These are phyloP conservation scores for Apoderus coryli DNA, from an alignment of 2,888 invertebrate species.

Conservation along the genomic window DNA sequence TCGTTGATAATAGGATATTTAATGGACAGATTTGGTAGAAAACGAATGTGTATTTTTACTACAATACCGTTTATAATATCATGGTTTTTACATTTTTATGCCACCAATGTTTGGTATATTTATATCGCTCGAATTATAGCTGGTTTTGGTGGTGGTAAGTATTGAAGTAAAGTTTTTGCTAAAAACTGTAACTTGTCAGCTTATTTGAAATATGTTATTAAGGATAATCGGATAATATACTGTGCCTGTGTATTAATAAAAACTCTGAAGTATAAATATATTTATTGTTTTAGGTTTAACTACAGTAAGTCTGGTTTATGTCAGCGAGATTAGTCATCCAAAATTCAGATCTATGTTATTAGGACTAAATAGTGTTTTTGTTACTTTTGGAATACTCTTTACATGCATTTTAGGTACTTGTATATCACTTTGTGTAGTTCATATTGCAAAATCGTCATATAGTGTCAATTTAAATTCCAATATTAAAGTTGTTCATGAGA, in stretches of 20 bases:
- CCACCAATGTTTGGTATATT: constrained; percentile 32
- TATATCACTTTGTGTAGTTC: too few relatives aligned
- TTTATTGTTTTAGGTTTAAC: constrained; percentile 35
- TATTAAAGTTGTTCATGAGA: too few relatives aligned
- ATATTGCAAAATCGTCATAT: too few relatives aligned
- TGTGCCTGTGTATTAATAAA: too few relatives aligned
- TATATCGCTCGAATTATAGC: constrained; percentile 37
- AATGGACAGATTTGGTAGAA: constrained; percentile 42
- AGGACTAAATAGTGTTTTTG: constrained; percentile 41
- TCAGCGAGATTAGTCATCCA: constrained; percentile 42
- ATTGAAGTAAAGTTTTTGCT: too few relatives aligned
- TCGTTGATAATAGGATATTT: constrained; percentile 38
- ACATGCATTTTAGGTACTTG: constrained; percentile 35
- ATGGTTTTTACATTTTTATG: constrained; percentile 35
- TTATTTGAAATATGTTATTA: too few relatives aligned
- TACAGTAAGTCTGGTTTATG: constrained; percentile 39
- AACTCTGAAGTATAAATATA: too few relatives aligned
- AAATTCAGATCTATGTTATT: constrained; percentile 38
- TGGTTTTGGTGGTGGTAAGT: constrained; percentile 36
- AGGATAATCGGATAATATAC: too few relatives aligned
- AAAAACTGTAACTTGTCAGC: too few relatives aligned
- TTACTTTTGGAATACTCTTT: constrained; percentile 41
- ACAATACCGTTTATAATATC: constrained; percentile 35
- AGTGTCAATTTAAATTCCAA: too few relatives aligned
- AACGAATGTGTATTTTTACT: constrained; percentile 32